Evolutionary conservation across 1,140 invertebrate species (phyloP).

Genomic region (Drosophila chauvacae): DNA sequence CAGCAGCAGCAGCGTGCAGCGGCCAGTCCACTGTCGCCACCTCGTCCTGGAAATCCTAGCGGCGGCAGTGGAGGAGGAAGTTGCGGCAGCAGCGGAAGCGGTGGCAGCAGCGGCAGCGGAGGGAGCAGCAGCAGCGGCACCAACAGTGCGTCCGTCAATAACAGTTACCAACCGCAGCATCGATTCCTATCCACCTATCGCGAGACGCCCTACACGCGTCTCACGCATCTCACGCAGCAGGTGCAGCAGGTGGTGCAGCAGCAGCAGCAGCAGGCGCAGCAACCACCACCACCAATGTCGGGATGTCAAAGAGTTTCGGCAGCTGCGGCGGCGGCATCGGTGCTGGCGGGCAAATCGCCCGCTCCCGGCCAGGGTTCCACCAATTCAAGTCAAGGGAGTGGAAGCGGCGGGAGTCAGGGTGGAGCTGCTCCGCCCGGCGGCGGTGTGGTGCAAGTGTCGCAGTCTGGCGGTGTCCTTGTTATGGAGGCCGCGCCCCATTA

Average conservation of each 20-base stretch:
- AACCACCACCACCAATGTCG: slow-evolving; percentile 28
- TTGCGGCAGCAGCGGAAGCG: slow-evolving; percentile 28
- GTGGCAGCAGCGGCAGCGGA: slow-evolving; percentile 54
- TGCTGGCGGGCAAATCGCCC: slow-evolving; percentile 9
- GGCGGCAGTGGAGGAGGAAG: slow-evolving; percentile 20
- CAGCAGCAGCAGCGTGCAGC: slow-evolving; percentile 74
- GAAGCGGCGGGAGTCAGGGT: slow-evolving; percentile 23
- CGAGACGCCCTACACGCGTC: slow-evolving; percentile 76
- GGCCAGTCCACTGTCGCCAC: slow-evolving; percentile 81
- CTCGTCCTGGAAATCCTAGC: slow-evolving; percentile 64
- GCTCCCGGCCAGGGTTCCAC: slow-evolving; percentile 20
- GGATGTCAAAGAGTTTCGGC: slow-evolving; percentile 65
- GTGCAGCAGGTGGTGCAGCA: slow-evolving; percentile 25
- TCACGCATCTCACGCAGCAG: slow-evolving; percentile 64
- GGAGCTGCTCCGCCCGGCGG: slow-evolving; percentile 30
- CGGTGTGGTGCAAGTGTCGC: slow-evolving; percentile 63
- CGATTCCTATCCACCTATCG: slow-evolving; percentile 73
- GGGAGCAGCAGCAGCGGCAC: slow-evolving; percentile 42
- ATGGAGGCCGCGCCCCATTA: slow-evolving; percentile 76
- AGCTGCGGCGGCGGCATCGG: slow-evolving; percentile 33
- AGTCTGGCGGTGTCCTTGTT: slow-evolving; percentile 65
- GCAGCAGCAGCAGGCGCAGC: slow-evolving; percentile 12
- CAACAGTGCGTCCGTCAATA: slow-evolving; percentile 63
- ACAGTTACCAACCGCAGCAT: slow-evolving; percentile 61
- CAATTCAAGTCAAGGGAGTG: slow-evolving; percentile 16